Evolutionary conservation across 2,797 vertebrate genomes (phyloP), one percentile per base, ranked within the genome.

Genomic region (Halcyon leucocephala): DNA sequence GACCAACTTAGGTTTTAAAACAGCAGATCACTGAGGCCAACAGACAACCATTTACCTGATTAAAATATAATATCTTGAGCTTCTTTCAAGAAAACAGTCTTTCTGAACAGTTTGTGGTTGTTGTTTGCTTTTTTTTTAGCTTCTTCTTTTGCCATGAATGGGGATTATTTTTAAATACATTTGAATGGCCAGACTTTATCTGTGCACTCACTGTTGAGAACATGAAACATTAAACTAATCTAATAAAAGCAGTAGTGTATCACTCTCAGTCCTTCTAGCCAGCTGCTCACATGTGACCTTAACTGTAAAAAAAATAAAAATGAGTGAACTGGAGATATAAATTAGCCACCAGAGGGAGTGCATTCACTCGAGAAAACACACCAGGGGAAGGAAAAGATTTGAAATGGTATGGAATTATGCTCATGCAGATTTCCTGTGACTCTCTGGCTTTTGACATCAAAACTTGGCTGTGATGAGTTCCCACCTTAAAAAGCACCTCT

Each of bases 301-400:
- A 48, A 9, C 14, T 72, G 24, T 28, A 25, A 44, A 82, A 67
- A 29, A 29, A 10, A 37, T 25, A 42, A 81, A 62, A 37, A 18
- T 7, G 19, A 52, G 21, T 12, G 55, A 70, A 62, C 76, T 18
- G 8, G 77, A 86, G 65, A 55, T 2, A 24, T 28, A 69, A 82
- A 89, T 74, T 49, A 90, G 37, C 92, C 96, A 89, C 55, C 78
- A 97, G 96, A 95, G 94, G 96, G 96, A 96, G 96, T 0, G 33
- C 91, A 28, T 7, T 84, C 77, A 66, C 70, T 46, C 58, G 3
- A 37, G 54, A 82, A 16, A 44, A 37, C 44, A 37, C 24, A 3
- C 2, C 3, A 6, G 8, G 5, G 1, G 7, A 9, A 79, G 31
- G 13, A 81, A 52, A 65, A 44, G 42, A 60, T 78, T 29, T 28